Base-by-base conservation (phyloP, 2,888 invertebrate genomes). In the Scaptomyza tumidula region DNA sequence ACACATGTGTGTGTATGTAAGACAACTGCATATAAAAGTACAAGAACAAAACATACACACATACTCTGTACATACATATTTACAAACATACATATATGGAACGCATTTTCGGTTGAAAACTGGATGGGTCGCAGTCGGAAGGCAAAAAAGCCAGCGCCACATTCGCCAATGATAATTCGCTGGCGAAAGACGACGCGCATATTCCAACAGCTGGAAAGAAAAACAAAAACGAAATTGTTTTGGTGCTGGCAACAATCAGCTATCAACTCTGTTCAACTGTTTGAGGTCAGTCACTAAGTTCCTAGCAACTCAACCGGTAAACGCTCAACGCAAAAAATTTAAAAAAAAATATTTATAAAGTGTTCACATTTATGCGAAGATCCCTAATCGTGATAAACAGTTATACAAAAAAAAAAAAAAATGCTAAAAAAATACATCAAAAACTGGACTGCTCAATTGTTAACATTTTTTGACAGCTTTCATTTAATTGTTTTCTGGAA, bases 161-260 rank as follows among this genome's bases (percentile, higher is more conserved):
- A 86, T 89, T 89, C 89, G 86, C 78, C 86, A 80, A 82, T 74
- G 89, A 78, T 78, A 60, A 78, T 85, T 86, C 86, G 86, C 74
- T 88, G 88, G 78, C 89, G 71, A 63, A 71, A 78, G 89, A 89
- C 86, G 89, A 89, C 86, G 78, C 75, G 76, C 56, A 59, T 68
- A 64, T 68, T 63, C 53, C 61, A 55, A 56, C 63, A 60, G 60
- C 62, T 68, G 56, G 24, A 59, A 59, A 39, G 14, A 60, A 37
- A 59, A 53, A n/a, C n/a, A n/a, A 37, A 39, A 63, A 37, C 54
- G 56, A 19, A 44, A 35, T 52, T 41, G 19, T 35, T 31, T 35
- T 35, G 9, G 19, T 50, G 50, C 19, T 50, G 50, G 9, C 41
- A 49, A 43, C 55, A 57, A 70, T 44, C 57, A 33, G 37, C 63